Conservation (phyloP, 2,888 invertebrate species). For the Ischnura elegans region DNA sequence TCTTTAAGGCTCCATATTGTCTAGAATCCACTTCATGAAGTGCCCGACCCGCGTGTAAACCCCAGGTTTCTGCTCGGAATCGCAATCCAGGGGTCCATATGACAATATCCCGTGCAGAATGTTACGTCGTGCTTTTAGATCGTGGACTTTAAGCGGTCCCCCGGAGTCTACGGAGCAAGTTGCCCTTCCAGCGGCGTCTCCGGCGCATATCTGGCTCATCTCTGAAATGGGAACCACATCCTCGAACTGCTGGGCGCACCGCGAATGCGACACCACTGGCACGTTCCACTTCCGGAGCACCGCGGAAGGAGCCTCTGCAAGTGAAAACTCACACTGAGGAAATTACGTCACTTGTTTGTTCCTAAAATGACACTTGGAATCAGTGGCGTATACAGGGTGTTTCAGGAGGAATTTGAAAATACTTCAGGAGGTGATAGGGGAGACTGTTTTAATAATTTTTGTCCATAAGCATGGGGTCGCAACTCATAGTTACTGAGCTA, state of each 20-base stretch:
- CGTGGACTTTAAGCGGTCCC: neutral
- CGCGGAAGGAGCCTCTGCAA: neutral
- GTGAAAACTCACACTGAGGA: too few relatives aligned
- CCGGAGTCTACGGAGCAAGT: neutral
- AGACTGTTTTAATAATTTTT: too few relatives aligned
- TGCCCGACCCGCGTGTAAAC: conserved; percentile 71
- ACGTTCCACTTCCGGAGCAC: neutral
- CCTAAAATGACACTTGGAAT: too few relatives aligned
- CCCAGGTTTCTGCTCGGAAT: conserved; percentile 71
- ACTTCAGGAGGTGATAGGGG: too few relatives aligned
- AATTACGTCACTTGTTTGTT: neutral
- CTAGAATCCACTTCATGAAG: conserved; percentile 73
- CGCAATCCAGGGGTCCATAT: conserved; percentile 71
- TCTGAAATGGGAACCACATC: neutral
- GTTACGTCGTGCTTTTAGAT: neutral
- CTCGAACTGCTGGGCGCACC: neutral
- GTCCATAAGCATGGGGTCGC: too few relatives aligned
- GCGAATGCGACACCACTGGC: neutral
- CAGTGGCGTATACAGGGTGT: too few relatives aligned
- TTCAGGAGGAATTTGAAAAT: too few relatives aligned
- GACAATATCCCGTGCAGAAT: conserved; percentile 71
- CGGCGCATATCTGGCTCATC: neutral
- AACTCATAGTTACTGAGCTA: too few relatives aligned
- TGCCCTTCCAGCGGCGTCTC: neutral
- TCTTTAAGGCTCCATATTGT: conserved; percentile 71